Evolutionary conservation across 2,113 vertebrate genomes (phyloP).

Genomic region (Grus americana): DNA sequence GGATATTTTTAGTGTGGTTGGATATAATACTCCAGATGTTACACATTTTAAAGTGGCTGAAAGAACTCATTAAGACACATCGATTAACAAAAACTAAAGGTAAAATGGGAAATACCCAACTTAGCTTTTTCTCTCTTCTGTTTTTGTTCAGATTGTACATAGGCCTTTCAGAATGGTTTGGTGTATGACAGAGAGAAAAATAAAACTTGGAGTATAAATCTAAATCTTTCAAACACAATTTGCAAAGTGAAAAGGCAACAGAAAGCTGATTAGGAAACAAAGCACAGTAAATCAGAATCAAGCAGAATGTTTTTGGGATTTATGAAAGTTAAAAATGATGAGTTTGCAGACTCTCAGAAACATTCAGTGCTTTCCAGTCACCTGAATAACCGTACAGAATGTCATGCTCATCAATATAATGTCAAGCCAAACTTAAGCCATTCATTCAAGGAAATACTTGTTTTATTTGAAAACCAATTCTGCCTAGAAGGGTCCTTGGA

Average conservation of each 20-base stretch:
- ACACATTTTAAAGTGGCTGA: not conserved
- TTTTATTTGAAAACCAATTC: not conserved
- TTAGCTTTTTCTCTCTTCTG: not conserved
- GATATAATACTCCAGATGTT: not conserved
- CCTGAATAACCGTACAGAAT: not conserved
- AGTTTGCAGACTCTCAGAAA: not conserved
- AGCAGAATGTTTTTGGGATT: not conserved
- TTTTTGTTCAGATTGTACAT: not conserved
- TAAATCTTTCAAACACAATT: not conserved
- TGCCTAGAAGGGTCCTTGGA: not conserved
- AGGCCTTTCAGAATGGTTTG: not conserved
- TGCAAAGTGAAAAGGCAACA: not conserved
- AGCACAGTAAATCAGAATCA: not conserved
- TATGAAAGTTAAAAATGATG: not conserved
- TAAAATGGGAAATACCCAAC: not conserved
- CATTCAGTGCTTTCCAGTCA: not conserved
- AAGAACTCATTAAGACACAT: not conserved
- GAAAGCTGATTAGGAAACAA: not conserved
- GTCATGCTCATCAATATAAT: not conserved
- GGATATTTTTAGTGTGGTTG: not conserved
- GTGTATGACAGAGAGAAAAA: not conserved
- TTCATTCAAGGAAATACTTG: not conserved
- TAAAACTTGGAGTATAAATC: not conserved
- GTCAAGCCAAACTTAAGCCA: not conserved
- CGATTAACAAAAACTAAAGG: not conserved